A percentile compares a stretch with the other conserved stretches of the same genome.
Evolutionary conservation across 92 coral and sea anemone genomes (phyloP).

Genomic region (Actinernus sp.): DNA sequence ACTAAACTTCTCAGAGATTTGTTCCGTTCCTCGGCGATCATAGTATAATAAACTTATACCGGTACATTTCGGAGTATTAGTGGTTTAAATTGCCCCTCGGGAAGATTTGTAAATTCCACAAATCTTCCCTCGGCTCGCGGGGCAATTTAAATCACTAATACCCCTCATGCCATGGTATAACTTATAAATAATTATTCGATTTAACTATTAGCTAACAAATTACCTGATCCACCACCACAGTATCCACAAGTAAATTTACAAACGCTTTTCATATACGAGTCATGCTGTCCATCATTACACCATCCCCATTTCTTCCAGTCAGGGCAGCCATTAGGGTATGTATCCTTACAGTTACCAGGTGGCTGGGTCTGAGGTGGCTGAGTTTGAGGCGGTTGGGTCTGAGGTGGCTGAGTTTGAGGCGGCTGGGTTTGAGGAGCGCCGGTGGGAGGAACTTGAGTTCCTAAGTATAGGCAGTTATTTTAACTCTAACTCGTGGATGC

Average conservation of each 20-base stretch:
- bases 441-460: not conserved
- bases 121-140: no score
- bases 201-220: not conserved
- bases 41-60: no score
- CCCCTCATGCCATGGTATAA: no score
- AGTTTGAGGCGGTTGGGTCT: conserved; percentile 38
- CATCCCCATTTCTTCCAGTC: conserved; percentile 60
- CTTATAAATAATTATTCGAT: no score
- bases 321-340: conserved; percentile 67
- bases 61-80: no score
- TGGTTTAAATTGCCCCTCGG: no score
- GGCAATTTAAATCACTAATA: no score
- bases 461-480: no score
- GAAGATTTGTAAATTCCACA: no score
- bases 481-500: no score
- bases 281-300: conserved; percentile 54
- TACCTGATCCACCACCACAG: conserved; percentile 39
- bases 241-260: conserved; percentile 69
- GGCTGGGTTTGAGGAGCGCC: conserved; percentile 43
- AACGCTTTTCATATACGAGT: conserved; percentile 60
- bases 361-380: conserved; percentile 50
- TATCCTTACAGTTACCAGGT: conserved; percentile 63
- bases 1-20: no score
- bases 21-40: no score
- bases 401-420: conserved; percentile 33